Evolutionary conservation across 2,888 invertebrate genomes (phyloP).

Genomic region (Rotaria sp.): DNA sequence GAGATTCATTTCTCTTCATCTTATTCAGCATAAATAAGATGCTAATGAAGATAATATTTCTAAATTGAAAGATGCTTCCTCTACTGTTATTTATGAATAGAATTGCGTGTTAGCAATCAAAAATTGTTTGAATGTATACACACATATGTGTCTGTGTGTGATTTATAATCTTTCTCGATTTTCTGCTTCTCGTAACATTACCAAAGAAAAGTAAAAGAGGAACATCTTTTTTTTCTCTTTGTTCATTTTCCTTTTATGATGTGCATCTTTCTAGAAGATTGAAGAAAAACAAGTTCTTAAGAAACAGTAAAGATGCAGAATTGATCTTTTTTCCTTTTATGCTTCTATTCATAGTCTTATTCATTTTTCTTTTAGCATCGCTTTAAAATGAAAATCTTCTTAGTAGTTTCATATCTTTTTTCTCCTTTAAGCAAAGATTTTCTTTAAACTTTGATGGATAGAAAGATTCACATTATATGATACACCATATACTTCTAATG

Average conservation of each 20-base stretch:
- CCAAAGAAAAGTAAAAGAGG: background rate
- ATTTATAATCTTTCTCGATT: background rate
- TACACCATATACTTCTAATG: background rate
- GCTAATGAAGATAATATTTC: slow-evolving; percentile 14
- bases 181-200: background rate
- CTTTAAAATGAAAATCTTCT: background rate
- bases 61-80: background rate
- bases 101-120: background rate
- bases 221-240: background rate
- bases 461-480: background rate
- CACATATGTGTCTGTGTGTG: background rate
- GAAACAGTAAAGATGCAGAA: background rate
- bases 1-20: background rate
- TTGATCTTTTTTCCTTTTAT: background rate
- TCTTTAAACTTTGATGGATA: background rate
- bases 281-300: background rate
- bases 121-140: background rate
- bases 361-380: background rate
- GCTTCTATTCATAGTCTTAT: background rate
- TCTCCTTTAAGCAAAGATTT: background rate
- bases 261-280: background rate
- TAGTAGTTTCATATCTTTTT: background rate
- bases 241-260: background rate
- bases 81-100: background rate
- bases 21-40: background rate